phyloP scores from a whole-genome alignment of 2,113 vertebrate species.

The Corythornis vintsioides region DNA sequence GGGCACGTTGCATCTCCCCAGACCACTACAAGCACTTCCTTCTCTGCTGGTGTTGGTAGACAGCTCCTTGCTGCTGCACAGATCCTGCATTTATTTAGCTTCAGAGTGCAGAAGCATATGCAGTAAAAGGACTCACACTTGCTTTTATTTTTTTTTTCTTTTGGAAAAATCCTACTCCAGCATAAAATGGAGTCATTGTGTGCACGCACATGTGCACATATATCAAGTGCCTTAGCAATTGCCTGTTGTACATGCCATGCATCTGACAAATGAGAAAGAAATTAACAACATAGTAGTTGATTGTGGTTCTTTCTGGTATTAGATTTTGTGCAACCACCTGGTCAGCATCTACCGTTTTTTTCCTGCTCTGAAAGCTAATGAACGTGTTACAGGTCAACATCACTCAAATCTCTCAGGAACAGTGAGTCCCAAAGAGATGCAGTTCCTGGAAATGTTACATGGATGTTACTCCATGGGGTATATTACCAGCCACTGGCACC shows the following conservation, averaged over 20 bases:
- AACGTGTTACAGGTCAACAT: not conserved
- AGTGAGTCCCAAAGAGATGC: not conserved
- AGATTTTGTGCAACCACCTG: not conserved
- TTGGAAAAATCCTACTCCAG: not conserved
- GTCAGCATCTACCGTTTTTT: not conserved
- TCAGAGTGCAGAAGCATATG: not conserved
- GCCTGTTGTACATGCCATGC: accelerated
- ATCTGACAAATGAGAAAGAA: not conserved
- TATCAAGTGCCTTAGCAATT: not conserved
- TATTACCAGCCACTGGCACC: accelerated
- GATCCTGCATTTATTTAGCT: not conserved
- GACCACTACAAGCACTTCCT: not conserved
- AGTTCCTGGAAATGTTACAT: not conserved
- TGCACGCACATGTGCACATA: no score
- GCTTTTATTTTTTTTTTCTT: not conserved
- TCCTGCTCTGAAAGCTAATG: not conserved
- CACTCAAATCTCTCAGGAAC: not conserved
- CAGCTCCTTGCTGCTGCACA: not conserved
- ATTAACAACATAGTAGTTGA: accelerated
- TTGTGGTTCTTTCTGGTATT: not conserved
- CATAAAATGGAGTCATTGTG: not conserved
- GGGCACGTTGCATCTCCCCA: not conserved
- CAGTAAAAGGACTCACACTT: not conserved
- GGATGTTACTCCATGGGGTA: accelerated
- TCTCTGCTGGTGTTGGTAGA: not conserved